phyloP scores from a whole-genome alignment of 2,797 vertebrate genomes.

The Coracias cyanogaster region DNA sequence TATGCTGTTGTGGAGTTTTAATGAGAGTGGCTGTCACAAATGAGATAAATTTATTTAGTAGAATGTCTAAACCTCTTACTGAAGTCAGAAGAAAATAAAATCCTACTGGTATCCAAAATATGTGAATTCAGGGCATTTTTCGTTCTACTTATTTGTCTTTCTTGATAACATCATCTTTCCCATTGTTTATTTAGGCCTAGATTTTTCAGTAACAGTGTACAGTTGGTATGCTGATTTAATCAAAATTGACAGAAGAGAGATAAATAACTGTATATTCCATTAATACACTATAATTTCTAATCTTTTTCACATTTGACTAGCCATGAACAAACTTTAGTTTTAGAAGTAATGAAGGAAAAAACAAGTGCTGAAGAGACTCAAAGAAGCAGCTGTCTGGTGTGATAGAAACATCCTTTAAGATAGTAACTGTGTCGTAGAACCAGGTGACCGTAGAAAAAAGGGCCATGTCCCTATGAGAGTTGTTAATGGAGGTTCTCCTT shows the following conservation, averaged over 20 bases:
- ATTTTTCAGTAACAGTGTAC: neutral
- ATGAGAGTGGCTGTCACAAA: neutral
- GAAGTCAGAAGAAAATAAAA: neutral
- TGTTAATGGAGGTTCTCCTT: neutral
- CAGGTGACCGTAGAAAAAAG: neutral
- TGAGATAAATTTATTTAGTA: neutral
- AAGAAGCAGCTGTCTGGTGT: neutral
- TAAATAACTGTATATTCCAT: neutral
- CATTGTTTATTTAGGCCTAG: neutral
- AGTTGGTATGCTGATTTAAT: neutral
- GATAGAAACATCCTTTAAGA: neutral
- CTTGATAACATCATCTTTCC: neutral
- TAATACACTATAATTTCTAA: neutral
- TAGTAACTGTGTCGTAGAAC: neutral
- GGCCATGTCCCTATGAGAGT: neutral
- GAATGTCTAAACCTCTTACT: neutral
- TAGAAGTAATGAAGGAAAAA: neutral
- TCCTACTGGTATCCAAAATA: neutral
- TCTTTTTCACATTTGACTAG: neutral
- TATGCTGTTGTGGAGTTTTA: neutral
- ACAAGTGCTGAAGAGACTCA: neutral
- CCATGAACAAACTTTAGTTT: neutral
- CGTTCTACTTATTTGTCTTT: neutral
- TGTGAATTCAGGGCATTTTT: fast-evolving
- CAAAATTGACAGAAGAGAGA: neutral